Base-by-base conservation (phyloP, 2,797 vertebrate genomes). In the Crenichthys baileyi region DNA sequence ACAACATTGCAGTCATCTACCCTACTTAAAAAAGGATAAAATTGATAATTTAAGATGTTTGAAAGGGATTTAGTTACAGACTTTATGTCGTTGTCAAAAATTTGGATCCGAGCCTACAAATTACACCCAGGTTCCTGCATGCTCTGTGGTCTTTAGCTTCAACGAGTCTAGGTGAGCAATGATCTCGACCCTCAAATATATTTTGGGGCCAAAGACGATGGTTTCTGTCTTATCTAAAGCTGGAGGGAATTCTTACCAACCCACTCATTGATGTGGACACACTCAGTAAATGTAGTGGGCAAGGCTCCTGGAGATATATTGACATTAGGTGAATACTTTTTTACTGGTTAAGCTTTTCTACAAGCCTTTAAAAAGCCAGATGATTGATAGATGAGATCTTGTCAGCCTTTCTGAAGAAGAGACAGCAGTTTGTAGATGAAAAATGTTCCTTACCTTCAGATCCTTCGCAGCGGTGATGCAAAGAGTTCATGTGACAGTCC, bases 371-470 rank as follows among this genome's bases (percentile, higher is more conserved):
- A 18, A 53, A 53, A 20, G 5, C 18, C 18, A 53, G 20, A 53
- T 53, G 20, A 55, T 2, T 22, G 53, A 7, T 55, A 22, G 50
- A 51, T 51, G 50, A 18, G 50, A 51, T 15, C 9, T 18, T 12
- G 48, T 48, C 48, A 48, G 48, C 48, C 48, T 48, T 3, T 15
- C 48, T 20, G 9, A 11, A 60, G 39, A 22, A 65, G 22, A 65
- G 12, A 68, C 4, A 46, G 13, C 41, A 44, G 67, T 3, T 41
- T 22, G 12, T 3, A 58, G 24, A 6, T 3, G 3, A 11, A 18
- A 11, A 16, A 24, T 4, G n/a, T 1, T 50, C 4, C 81, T 92
- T 93, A 95, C 94, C 94, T 91, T 93, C 91, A 71, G 55, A 78
- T 75, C 50, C 83, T 78, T 85, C 89, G 80, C 87, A 56, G 76